Evolutionary conservation across 37 sponge, comb jelly and placozoan species (phyloP).

Genomic region (Lycopodina hypogea): DNA sequence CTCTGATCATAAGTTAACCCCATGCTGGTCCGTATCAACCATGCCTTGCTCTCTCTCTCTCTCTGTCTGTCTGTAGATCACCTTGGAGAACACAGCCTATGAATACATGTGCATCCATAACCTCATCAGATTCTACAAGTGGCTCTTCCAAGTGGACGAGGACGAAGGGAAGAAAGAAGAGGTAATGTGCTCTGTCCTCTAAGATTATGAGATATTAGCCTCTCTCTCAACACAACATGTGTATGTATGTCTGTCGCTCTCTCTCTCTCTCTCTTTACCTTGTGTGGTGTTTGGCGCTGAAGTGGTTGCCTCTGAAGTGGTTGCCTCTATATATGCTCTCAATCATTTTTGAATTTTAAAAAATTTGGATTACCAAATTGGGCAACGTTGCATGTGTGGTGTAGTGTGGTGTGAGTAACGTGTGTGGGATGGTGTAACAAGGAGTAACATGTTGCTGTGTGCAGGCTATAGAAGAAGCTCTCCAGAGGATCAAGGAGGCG

Average conservation of each 20-base stretch:
- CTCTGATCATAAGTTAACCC: too few relatives aligned
- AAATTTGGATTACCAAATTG: too few relatives aligned
- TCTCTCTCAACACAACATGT: neutral
- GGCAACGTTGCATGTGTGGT: too few relatives aligned
- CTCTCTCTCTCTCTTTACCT: too few relatives aligned
- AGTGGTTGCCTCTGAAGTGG: too few relatives aligned
- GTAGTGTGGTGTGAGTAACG: neutral
- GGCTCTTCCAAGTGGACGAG: constrained; percentile 60
- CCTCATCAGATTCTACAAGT: constrained; percentile 65
- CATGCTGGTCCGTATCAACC: too few relatives aligned
- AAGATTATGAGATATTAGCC: neutral
- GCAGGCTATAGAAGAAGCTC: constrained; percentile 46
- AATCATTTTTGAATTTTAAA: too few relatives aligned
- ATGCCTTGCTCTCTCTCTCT: too few relatives aligned
- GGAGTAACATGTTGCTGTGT: neutral
- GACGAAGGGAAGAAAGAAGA: constrained; percentile 58
- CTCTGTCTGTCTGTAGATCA: constrained; percentile 22
- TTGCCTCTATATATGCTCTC: too few relatives aligned
- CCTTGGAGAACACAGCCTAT: constrained; percentile 24
- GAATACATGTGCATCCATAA: constrained; percentile 47
- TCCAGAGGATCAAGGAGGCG: constrained; percentile 46
- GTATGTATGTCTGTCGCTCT: too few relatives aligned
- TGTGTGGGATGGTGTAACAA: neutral
- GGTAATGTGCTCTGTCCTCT: constrained; percentile 21
- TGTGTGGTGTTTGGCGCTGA: too few relatives aligned